Evolutionary conservation across 2,888 invertebrate genomes (phyloP), one percentile per base, ranked within the genome.

Genomic region (Mechanitis mazaeus): DNA sequence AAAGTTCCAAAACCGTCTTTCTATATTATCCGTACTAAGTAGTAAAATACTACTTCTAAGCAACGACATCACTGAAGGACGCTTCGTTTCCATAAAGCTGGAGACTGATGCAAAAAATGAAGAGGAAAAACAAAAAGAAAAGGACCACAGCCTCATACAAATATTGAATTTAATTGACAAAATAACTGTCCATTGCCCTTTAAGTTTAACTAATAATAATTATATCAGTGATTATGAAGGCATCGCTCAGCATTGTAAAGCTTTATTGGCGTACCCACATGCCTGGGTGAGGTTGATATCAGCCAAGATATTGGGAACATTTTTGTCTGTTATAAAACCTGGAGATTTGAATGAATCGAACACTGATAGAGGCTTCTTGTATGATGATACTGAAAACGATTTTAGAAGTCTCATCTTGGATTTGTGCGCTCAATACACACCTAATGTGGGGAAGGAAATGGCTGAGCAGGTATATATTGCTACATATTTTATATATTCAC

Each of bases 221-320:
- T 89, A 84, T 64, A 62, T 69, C 0, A 79, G 81, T 38, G 86
- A 91, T 56, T 84, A 91, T 3, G 92, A 94, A 64, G 91, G 91
- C 64, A 81, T 94, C 72, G 90, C 92, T 58, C 93, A 93, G 76
- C 92, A 93, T 74, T 92, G 93, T 71, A 95, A 96, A 80, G 91
- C 89, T 28, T 91, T 96, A 54, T 79, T 98, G 20, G 93, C 92
- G 0, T 94, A 98, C 80, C 95, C 96, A 12, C 97, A 98, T 77
- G 92, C 93, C 45, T 97, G 97, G 97, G 96, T 98, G 0, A 92
- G 97, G 60, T 85, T 96, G 55, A 92, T 93, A 63, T 92, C 96
- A 0, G 92, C 94, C 0, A 95, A 96, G 78, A 91, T 97, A 66
- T 82, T 97, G 54, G 94, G 95, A 0, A 91, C 93, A 55, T 90